Evolutionary conservation across 2,888 invertebrate species (phyloP), one percentile per base, ranked within the genome.

Genomic region (Abrostola tripartita): DNA sequence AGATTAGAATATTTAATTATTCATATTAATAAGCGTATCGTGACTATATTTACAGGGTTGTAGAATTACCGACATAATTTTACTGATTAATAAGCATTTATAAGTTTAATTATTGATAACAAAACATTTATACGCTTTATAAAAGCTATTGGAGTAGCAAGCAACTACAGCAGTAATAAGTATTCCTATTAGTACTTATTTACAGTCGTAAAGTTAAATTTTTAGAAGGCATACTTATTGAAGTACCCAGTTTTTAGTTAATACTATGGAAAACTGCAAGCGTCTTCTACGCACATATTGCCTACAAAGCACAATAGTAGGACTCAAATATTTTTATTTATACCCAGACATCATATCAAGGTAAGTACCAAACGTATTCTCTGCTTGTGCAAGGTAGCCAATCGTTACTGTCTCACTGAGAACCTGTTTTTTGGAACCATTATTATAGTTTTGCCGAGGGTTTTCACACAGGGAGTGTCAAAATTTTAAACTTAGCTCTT

Each of bases 291-390:
- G 84, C 49, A 88, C 79, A 38, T 93, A 87, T 72, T 93, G 93
- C 61, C 74, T 90, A 35, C 85, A 92, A 61, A 85, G 89, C 52
- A 87, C 88, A n/a, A 76, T 93, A 40, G 68, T 90, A 38, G 93
- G 93, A 0, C 74, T 93, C 0, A 94, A 94, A 71, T 93, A 92
- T 76, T 92, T 94, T 62, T 94, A 92, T 73, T 74, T 93, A 37
- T 94, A 92, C 76, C 92, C 92, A 0, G 93, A 93, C 74, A 74
- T 71, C 5, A 41, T 92, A 44, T 92, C 94, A 71, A 90, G 93
- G 94, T 93, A 40, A 2, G 24, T 24, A 2, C 24, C 24, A 24
- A 24, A 24, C 24, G 24, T 24, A 24, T 24, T 24, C 1, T 24
- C 24, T 24, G 24, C 24, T 24, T 24, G 24, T 24, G 24, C 24